Percentiles rank a stretch among this genome's conserved stretches.
phyloP scores from a whole-genome alignment of 2,113 vertebrate genomes.

The Bos indicus region DNA sequence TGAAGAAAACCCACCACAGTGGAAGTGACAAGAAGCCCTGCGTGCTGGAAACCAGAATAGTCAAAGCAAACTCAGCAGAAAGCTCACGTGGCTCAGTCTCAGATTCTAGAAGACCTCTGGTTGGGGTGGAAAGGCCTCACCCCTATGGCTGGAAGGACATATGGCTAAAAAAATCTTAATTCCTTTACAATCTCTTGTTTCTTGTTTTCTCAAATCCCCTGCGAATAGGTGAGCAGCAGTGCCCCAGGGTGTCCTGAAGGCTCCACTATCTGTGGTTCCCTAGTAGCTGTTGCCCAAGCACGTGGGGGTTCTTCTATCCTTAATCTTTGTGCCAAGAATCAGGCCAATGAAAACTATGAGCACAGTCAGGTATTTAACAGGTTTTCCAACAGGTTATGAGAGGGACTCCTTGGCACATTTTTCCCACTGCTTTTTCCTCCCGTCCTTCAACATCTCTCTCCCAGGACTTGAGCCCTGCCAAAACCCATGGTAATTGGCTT shows the following conservation, averaged over 20 bases:
- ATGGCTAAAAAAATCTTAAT: not conserved
- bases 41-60: not conserved
- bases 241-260: not conserved
- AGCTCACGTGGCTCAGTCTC: not conserved
- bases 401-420: not conserved
- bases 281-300: accelerated
- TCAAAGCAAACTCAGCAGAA: not conserved
- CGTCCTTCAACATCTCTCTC: not conserved
- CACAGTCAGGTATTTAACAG: not conserved
- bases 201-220: not conserved
- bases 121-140: not conserved
- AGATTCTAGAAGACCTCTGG: not conserved
- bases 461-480: not conserved
- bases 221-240: not conserved
- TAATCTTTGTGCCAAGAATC: not conserved
- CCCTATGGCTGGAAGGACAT: not conserved
- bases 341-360: not conserved
- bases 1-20: not conserved
- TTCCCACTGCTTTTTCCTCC: not conserved
- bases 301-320: not conserved
- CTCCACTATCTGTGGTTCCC: not conserved
- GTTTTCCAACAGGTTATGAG: not conserved
- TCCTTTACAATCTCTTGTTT: not conserved
- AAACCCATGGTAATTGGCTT: not conserved
- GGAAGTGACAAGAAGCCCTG: not conserved